phyloP scores from a whole-genome alignment of 2,113 vertebrate species.

The Petrocephalus zakoni region DNA sequence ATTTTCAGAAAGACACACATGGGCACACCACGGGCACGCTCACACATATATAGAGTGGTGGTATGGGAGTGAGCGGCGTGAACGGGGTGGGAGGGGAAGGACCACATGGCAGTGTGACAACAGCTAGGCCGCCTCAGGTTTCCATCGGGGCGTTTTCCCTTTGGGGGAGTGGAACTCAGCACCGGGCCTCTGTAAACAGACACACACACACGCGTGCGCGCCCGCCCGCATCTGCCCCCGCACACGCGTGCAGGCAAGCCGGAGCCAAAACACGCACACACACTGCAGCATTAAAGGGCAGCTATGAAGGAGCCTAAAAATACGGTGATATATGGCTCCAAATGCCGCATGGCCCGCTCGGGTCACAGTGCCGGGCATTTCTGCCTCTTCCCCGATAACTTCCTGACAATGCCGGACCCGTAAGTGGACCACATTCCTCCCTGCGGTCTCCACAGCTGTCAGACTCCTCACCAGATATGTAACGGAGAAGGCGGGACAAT shows the following conservation, averaged over 20 bases:
- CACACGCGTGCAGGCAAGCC: not conserved
- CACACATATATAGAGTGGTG: not conserved
- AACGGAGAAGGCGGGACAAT: not conserved
- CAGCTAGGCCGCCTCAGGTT: not conserved
- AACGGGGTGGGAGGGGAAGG: not conserved
- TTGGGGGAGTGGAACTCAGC: not conserved
- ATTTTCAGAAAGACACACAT: not conserved
- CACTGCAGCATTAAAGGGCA: slow-evolving; percentile 9
- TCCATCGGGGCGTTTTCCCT: not conserved
- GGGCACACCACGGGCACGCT: not conserved
- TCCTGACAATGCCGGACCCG: not conserved
- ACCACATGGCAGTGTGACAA: not conserved
- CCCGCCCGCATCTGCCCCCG: not conserved
- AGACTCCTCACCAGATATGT: not conserved
- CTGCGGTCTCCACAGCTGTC: not conserved
- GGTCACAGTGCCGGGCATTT: not conserved
- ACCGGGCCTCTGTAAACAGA: slow-evolving; percentile 6
- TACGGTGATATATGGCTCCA: slow-evolving; percentile 7
- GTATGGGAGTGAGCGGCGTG: not conserved
- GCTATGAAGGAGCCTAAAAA: slow-evolving; percentile 8
- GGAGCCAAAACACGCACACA: not conserved
- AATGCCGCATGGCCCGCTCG: not conserved
- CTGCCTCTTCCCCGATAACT: not conserved
- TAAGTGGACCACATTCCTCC: not conserved
- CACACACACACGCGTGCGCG: not conserved